These are phyloP conservation scores for Heliconius ismenius DNA, from an alignment of 2,888 invertebrate species.

Conservation along the genomic window DNA sequence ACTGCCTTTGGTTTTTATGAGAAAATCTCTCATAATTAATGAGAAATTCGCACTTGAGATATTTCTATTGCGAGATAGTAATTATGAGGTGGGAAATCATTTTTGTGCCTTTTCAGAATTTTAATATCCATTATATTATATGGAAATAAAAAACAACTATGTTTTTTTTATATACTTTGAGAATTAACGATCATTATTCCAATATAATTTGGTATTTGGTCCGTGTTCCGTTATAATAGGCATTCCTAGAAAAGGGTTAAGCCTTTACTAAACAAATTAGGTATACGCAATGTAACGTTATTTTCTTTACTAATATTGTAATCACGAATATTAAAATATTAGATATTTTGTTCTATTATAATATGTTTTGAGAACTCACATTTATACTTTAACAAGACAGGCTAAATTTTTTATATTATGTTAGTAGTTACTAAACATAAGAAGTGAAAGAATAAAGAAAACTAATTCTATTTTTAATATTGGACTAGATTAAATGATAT, in stretches of 20 bases:
- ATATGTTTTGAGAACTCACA: neutral
- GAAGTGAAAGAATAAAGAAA: neutral
- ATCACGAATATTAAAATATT: conserved; percentile 14
- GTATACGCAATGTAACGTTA: conserved; percentile 8
- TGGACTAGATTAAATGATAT: neutral
- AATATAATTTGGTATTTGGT: conserved; percentile 24
- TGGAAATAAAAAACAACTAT: neutral
- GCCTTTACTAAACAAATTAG: conserved; percentile 30
- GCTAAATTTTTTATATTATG: neutral
- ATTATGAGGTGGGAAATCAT: conserved; percentile 7
- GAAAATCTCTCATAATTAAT: conserved; percentile 46
- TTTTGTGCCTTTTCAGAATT: neutral
- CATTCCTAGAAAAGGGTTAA: conserved; percentile 36
- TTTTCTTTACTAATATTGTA: conserved; percentile 16
- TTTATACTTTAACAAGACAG: neutral
- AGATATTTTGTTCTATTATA: conserved; percentile 1
- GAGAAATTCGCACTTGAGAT: conserved; percentile 34
- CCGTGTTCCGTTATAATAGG: conserved; percentile 28
- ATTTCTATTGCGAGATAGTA: conserved; percentile 11
- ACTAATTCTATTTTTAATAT: neutral
- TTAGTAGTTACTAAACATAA: neutral
- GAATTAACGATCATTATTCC: conserved; percentile 3
- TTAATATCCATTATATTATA: neutral
- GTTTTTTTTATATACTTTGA: neutral
- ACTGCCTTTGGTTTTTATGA: conserved; percentile 54